Base-by-base conservation (phyloP, 2,797 vertebrate species). In the Platyrinchus mystaceus region DNA sequence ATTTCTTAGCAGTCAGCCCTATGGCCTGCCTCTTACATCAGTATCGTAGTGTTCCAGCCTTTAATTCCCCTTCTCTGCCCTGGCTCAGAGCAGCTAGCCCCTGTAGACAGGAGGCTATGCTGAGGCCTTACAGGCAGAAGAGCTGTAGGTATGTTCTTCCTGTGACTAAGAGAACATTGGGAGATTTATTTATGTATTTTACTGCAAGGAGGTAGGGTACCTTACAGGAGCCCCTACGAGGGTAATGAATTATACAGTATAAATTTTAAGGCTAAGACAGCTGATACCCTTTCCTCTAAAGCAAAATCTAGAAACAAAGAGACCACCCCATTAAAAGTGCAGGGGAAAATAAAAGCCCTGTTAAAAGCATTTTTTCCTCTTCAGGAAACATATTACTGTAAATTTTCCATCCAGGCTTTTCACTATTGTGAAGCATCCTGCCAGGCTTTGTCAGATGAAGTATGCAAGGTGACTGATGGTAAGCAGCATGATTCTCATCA, bases 391-490 rank as follows among this genome's bases (percentile, higher is more conserved):
- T 17, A 47, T 75, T 55, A 81, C 19, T 17, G 4, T 58, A 80
- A 52, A 89, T 69, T 49, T 90, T 30, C 44, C 22, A 70, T 22
- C 14, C 66, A 70, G 13, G 4, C 9, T 84, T 94, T 49, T 81
- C 68, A 50, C 10, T 84, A n/a, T 60, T 87, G 20, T 68, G 62
- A 84, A 84, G 32, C 75, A 75, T 75, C 58, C 71, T 68, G 36
- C 41, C 55, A 79, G 68, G n/a, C 13, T 85, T 87, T 87, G 44
- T 68, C 84, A 78, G 58, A 32, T 46, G 34, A 89, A 84, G n/a
- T 49, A 82, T 81, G 74, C 52, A 91, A 91, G 58, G 21, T 81
- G 66, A 85, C 63, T 85, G 67, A 93, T 75, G 53, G 49, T 46
- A 84, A 87, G 39, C 41, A 82, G 53, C 44, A 59, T 52, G 49